Percentiles rank a stretch among this genome's conserved stretches.
Evolutionary conservation across 2,113 vertebrate genomes (phyloP).

Genomic region (Ailuropoda melanoleuca): DNA sequence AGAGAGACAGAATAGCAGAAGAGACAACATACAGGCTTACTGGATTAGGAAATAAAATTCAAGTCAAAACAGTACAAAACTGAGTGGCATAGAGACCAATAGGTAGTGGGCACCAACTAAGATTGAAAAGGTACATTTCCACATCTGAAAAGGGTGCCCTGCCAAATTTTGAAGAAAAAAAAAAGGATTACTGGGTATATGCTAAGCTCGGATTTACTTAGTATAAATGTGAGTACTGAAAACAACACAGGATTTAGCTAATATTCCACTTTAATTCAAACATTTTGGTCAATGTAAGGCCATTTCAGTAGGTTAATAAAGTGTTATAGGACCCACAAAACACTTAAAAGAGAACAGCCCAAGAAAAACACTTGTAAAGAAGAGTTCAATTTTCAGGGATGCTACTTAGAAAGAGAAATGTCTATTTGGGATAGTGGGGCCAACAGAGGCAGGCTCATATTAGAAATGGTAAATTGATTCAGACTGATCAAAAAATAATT

Average conservation of each 20-base stretch:
- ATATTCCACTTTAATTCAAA: conserved; percentile 46
- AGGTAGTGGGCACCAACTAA: not conserved
- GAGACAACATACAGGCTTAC: not conserved
- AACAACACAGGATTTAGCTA: conserved; percentile 25
- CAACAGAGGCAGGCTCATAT: not conserved
- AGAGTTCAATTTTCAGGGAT: not conserved
- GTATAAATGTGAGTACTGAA: not conserved
- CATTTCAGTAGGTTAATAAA: not conserved
- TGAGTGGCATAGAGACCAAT: not conserved
- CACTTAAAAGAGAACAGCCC: not conserved
- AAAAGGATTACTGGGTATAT: not conserved
- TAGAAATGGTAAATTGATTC: conserved; percentile 33
- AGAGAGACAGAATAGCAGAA: conserved; percentile 30
- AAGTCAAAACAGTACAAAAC: not conserved
- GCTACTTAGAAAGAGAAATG: conserved; percentile 2
- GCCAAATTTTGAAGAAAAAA: not conserved
- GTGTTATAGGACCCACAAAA: not conserved
- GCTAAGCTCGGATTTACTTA: conserved; percentile 34
- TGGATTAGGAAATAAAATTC: not conserved
- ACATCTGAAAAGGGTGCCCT: not conserved
- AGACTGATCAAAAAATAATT: not conserved
- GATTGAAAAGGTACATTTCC: not conserved
- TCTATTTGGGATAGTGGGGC: not conserved
- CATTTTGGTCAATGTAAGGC: not conserved
- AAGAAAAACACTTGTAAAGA: not conserved